Conservation (phyloP, 2,797 vertebrate genomes). For the Rhinichthys osculus region DNA sequence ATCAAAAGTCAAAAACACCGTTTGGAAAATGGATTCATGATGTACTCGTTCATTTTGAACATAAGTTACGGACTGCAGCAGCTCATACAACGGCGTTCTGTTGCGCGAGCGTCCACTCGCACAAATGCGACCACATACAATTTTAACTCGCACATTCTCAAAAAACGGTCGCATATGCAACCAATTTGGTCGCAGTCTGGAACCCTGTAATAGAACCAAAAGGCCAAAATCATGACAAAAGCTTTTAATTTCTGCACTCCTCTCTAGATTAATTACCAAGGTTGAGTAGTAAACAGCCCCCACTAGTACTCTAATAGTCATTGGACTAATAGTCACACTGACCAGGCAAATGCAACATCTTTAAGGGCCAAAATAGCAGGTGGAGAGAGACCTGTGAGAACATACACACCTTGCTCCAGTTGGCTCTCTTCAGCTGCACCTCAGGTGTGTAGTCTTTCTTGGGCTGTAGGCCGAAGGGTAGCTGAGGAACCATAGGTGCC, state of each 20-base stretch:
- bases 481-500: conserved; percentile 65
- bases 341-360: not conserved
- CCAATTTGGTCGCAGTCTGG: too few species aligned
- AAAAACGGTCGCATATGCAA: too few species aligned
- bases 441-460: conserved; percentile 88
- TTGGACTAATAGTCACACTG: not conserved
- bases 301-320: not conserved
- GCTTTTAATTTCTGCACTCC: not conserved
- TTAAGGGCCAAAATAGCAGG: not conserved
- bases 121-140: too few species aligned
- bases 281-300: not conserved
- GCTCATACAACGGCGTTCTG: too few species aligned
- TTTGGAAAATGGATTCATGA: too few species aligned
- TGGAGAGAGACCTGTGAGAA: not conserved
- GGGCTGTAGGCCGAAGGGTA: conserved; percentile 82
- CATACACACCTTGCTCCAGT: conserved; percentile 86
- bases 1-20: too few species aligned
- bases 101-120: too few species aligned
- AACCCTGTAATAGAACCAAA: not conserved
- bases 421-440: conserved; percentile 82
- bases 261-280: not conserved
- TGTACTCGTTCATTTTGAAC: too few species aligned
- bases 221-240: not conserved
- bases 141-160: too few species aligned
- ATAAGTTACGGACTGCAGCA: too few species aligned